Evolutionary conservation across 2,888 invertebrate species (phyloP).

Genomic region (Hirtodrosophila histrioides): DNA sequence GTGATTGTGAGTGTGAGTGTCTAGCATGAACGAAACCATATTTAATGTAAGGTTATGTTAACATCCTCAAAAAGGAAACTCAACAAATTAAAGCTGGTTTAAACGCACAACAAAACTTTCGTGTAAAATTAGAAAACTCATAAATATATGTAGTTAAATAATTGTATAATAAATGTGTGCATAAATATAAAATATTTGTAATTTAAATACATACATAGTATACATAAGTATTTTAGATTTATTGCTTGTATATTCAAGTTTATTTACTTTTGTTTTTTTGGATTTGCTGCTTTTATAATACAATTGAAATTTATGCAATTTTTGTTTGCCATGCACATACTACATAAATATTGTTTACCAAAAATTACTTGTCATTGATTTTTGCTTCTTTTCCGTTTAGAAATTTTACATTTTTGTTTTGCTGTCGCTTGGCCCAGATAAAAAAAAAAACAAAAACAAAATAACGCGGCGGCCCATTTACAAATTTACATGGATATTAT

Average conservation of each 20-base stretch:
- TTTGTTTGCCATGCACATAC: slow-evolving; percentile 23
- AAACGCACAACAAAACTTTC: slow-evolving; percentile 49
- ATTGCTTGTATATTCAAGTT: slow-evolving; percentile 5
- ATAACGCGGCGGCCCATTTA: slow-evolving; percentile 49
- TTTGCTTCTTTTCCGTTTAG: slow-evolving; percentile 26
- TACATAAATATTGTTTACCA: slow-evolving; percentile 42
- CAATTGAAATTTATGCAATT: slow-evolving; percentile 55
- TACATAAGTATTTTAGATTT: slow-evolving; percentile 10
- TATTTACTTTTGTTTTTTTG: slow-evolving; percentile 25
- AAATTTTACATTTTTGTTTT: slow-evolving; percentile 48
- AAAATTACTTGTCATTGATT: slow-evolving; percentile 42
- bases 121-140: slow-evolving; percentile 54
- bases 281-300: slow-evolving; percentile 39
- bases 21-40: slow-evolving; percentile 19
- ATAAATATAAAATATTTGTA: slow-evolving; percentile 17
- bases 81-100: slow-evolving; percentile 40
- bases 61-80: slow-evolving; percentile 51
- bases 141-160: slow-evolving; percentile 34
- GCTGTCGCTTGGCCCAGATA: slow-evolving; percentile 42
- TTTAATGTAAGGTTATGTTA: slow-evolving; percentile 21
- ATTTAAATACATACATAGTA: slow-evolving; percentile 17
- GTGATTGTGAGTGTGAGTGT: slow-evolving; percentile 5
- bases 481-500: slow-evolving; percentile 29
- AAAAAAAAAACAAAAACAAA: slow-evolving; percentile 44
- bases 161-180: slow-evolving; percentile 33